phyloP scores from a whole-genome alignment of 2,888 invertebrate genomes.

The Stenodera caucasica region DNA sequence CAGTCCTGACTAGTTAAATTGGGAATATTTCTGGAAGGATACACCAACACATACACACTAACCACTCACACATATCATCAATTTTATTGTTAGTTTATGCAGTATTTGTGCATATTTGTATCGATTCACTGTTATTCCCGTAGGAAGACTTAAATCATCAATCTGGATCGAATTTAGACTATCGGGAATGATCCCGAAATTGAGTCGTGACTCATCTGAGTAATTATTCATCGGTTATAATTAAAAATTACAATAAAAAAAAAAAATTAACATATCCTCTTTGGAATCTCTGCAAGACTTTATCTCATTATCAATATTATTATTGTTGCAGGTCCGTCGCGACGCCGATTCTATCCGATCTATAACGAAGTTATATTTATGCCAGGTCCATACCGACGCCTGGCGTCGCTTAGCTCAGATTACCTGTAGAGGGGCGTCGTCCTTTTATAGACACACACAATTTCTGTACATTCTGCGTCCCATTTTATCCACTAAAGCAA shows the following conservation, averaged over 20 bases:
- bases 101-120: slow-evolving; percentile 38
- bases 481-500: not conserved
- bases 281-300: not conserved
- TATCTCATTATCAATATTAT: not conserved
- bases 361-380: slow-evolving; percentile 31
- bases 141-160: not conserved
- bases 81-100: slow-evolving; percentile 44
- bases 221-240: too few relatives aligned
- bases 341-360: slow-evolving; percentile 16
- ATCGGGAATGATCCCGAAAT: too few relatives aligned
- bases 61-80: slow-evolving; percentile 26
- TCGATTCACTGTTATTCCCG: not conserved
- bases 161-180: not conserved
- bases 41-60: slow-evolving; percentile 22
- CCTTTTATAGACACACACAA: slow-evolving; percentile 55
- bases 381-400: slow-evolving; percentile 27
- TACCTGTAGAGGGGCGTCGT: slow-evolving; percentile 56
- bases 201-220: too few relatives aligned
- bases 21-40: slow-evolving; percentile 46
- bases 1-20: slow-evolving; percentile 32
- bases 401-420: slow-evolving; percentile 51
- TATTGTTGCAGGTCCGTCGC: not conserved
- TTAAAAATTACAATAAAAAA: too few relatives aligned
- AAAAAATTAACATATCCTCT: too few relatives aligned
- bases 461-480: slow-evolving; percentile 7